Evolutionary conservation across 1,140 invertebrate species (phyloP), one percentile per base, ranked within the genome.

Genomic region (Drosophila guanche): DNA sequence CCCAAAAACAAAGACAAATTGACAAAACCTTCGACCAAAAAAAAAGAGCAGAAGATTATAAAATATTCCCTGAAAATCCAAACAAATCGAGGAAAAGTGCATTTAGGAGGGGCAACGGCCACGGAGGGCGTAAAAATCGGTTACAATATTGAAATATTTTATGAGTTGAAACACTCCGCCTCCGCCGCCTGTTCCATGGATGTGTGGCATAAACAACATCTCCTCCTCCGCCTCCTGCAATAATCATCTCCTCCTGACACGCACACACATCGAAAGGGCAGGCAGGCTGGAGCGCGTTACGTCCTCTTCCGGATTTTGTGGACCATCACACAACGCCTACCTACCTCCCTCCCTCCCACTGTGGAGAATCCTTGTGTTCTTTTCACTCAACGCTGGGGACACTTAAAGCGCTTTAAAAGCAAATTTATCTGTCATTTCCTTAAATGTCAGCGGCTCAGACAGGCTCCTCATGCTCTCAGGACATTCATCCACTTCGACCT

Each of bases 121-220:
- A 8, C 8, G 8, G 0, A 33, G 33, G 33, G 33, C 10, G 33
- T 37, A 68, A 53, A 68, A 85, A 86, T 81, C 73, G 67, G 77
- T 86, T 50, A 63, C 77, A 86, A 85, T 85, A 85, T 81, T 85
- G 77, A 71, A 85, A 85, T 75, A 85, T 88, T 86, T 86, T 85
- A 86, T 88, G 69, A 77, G 54, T 55, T 55, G 58, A 59, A 75
- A 48, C 59, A 50, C 42, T 27, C 40, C 51, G 37, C 16, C 5
- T n/a, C 33, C n/a, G 12, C 46, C 20, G 23, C 40, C 52, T 55
- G 42, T 1, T 10, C 10, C 33, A 37, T 37, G 8, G 10, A 4
- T 12, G 33, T 12, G 33, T 12, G 10, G 33, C 33, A 12, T 37
- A 20, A 20, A 20, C 33, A 37, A 4, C 33, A 4, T 37, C 27